These are phyloP conservation scores for Metopia argyrocephala DNA, from an alignment of 2,888 invertebrate species.

Conservation along the genomic window DNA sequence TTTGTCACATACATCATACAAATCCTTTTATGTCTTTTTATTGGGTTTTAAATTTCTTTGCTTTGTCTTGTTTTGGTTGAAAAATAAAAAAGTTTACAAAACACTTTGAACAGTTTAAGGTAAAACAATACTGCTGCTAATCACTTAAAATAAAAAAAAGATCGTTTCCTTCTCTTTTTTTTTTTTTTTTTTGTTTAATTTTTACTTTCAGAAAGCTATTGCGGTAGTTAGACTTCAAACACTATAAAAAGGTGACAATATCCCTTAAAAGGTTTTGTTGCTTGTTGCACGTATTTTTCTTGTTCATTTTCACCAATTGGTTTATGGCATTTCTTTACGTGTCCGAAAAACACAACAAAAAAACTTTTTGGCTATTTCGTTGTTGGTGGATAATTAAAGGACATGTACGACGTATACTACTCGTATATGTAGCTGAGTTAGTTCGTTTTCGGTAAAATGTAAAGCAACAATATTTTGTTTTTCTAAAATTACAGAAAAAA, in stretches of 20 bases:
- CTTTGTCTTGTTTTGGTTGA: conserved; percentile 34
- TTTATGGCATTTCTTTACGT: conserved; percentile 36
- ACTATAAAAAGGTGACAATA: conserved; percentile 53
- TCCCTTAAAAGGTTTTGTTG: conserved; percentile 51
- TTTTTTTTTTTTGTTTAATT: not conserved
- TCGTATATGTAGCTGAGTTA: not conserved
- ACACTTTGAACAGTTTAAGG: conserved; percentile 42
- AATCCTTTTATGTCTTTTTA: conserved; percentile 55
- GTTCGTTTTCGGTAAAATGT: conserved; percentile 15
- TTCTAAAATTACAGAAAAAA: not conserved
- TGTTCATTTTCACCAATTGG: conserved; percentile 21
- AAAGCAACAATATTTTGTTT: not conserved
- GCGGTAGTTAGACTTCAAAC: conserved; percentile 57
- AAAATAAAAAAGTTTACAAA: not conserved
- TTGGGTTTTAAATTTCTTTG: conserved; percentile 53
- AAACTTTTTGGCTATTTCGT: conserved; percentile 21
- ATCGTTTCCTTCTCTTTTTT: not conserved
- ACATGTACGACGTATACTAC: conserved; percentile 32
- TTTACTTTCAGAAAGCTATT: conserved; percentile 7
- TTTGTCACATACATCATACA: conserved; percentile 51
- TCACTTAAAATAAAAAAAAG: conserved; percentile 38
- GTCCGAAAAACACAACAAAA: conserved; percentile 11
- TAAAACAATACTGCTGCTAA: conserved; percentile 58
- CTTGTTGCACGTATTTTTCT: not conserved
- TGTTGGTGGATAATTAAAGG: conserved; percentile 52